Evolutionary conservation across 2,113 vertebrate species (phyloP).

Genomic region (Ammodytes dubius): DNA sequence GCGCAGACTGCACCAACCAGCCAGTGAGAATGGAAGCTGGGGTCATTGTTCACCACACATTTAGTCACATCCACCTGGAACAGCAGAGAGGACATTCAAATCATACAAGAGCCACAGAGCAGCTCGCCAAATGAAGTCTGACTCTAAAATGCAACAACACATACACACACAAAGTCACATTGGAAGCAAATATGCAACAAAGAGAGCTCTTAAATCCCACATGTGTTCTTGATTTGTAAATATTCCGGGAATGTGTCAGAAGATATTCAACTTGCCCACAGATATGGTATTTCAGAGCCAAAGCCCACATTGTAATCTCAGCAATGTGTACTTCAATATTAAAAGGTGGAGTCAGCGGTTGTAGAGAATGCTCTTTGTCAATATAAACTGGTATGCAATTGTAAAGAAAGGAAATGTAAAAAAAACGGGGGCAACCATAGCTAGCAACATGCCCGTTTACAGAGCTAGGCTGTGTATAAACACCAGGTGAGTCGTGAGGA

Average conservation of each 20-base stretch:
- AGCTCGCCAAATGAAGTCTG: not conserved
- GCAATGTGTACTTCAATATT: slow-evolving; percentile 32
- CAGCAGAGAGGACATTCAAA: slow-evolving; percentile 34
- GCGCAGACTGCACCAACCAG: slow-evolving; percentile 87
- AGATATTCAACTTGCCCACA: slow-evolving; percentile 22
- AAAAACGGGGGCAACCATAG: no score
- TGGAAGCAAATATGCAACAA: not conserved
- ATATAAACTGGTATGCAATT: no score
- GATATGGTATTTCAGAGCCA: slow-evolving; percentile 48
- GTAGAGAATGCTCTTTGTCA: no score
- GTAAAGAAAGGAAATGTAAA: no score
- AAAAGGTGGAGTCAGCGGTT: no score
- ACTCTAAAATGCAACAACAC: not conserved
- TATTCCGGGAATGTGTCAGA: slow-evolving; percentile 13
- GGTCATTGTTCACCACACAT: slow-evolving; percentile 93
- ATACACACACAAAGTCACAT: not conserved
- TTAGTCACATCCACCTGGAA: slow-evolving; percentile 92
- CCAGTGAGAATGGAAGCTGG: slow-evolving; percentile 93
- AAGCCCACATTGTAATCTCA: slow-evolving; percentile 49
- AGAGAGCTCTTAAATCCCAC: not conserved
- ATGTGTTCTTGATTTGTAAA: slow-evolving; percentile 30
- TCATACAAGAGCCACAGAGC: not conserved
- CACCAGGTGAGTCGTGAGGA: no score
- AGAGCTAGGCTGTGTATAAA: no score
- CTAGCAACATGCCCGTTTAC: no score